Percentiles rank a stretch among this genome's conserved stretches.
These are phyloP conservation scores for Cyclura pinguis DNA, from an alignment of 2,797 vertebrate genomes.

Conservation along the genomic window DNA sequence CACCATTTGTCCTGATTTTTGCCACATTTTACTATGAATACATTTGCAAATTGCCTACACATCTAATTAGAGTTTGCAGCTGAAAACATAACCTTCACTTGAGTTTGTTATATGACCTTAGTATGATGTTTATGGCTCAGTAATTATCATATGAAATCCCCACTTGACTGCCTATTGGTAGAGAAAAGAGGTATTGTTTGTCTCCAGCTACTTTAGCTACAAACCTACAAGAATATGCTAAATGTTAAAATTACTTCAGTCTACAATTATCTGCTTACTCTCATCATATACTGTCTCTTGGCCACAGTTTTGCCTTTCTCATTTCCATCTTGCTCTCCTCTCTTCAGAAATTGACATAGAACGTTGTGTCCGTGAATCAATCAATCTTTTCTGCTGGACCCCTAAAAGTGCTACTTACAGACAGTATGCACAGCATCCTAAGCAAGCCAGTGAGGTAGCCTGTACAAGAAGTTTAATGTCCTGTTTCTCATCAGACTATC, in stretches of 20 bases:
- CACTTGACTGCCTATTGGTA: background rate
- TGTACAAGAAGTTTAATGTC: constrained; percentile 76
- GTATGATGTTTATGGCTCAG: background rate
- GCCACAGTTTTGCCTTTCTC: background rate
- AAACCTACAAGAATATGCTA: background rate
- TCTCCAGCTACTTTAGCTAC: background rate
- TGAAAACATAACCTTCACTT: background rate
- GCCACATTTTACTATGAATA: background rate
- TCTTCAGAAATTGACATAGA: constrained; percentile 95
- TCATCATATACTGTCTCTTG: background rate
- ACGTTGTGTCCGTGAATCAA: constrained; percentile 96
- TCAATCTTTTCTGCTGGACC: constrained; percentile 96
- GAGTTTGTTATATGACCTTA: background rate
- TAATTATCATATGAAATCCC: constrained; percentile 4
- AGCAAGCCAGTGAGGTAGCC: constrained; percentile 75
- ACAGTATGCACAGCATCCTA: constrained; percentile 91
- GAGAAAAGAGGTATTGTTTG: background rate
- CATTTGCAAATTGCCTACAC: background rate
- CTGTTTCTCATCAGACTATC: constrained; percentile 88
- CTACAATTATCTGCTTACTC: background rate
- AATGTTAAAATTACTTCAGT: constrained; percentile 1
- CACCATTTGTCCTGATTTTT: background rate
- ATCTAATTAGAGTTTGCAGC: background rate
- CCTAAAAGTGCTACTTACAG: constrained; percentile 94
- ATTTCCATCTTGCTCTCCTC: background rate